Percentiles rank a stretch among this genome's conserved stretches.
phyloP scores from a whole-genome alignment of 2,797 vertebrate genomes.

The Tympanoctomys barrerae region DNA sequence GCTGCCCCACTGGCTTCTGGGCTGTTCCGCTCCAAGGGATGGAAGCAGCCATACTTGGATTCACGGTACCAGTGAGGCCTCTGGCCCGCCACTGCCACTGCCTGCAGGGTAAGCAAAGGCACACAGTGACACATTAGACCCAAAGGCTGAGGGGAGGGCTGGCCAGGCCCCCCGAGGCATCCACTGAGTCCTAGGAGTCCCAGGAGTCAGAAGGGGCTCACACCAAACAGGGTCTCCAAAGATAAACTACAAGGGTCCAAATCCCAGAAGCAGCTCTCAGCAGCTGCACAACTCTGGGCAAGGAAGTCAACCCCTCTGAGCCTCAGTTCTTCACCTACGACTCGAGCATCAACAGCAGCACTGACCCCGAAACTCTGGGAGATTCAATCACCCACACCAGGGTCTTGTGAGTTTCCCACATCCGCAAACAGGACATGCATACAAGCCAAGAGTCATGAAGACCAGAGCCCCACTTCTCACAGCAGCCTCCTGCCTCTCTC shows the following conservation, averaged over 20 bases:
- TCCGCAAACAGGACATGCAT: not conserved
- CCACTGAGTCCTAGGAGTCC: not conserved
- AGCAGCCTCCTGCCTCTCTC: not conserved
- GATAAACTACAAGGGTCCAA: not conserved
- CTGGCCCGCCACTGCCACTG: not conserved
- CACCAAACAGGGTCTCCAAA: not conserved
- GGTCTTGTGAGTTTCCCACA: too few relatives aligned
- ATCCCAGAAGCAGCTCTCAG: not conserved
- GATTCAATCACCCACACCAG: not conserved
- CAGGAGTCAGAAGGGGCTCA: not conserved
- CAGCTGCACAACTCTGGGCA: not conserved
- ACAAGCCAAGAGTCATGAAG: not conserved
- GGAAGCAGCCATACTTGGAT: not conserved
- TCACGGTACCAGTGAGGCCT: not conserved
- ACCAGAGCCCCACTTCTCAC: not conserved
- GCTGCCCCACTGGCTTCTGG: not conserved
- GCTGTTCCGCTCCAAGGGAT: not conserved
- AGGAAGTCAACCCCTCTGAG: constrained; percentile 6
- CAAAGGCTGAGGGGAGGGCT: not conserved
- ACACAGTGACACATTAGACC: not conserved
- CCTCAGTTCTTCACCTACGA: not conserved
- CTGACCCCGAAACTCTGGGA: not conserved
- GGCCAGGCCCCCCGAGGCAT: not conserved
- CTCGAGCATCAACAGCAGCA: not conserved
- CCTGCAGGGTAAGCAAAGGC: not conserved